phyloP scores from a whole-genome alignment of 1,140 invertebrate genomes.

The Drosophila athabasca region DNA sequence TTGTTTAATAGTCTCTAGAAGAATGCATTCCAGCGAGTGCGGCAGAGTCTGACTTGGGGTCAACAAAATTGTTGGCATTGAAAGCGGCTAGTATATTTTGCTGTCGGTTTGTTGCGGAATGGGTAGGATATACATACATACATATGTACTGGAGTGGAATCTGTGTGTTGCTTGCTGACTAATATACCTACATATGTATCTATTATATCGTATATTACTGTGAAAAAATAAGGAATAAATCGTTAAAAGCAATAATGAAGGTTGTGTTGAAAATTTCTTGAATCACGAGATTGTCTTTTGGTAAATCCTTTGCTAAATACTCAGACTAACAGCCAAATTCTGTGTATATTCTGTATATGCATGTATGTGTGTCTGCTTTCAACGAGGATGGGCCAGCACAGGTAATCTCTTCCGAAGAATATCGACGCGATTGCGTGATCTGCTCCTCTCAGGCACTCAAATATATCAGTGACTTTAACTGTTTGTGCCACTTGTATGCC shows the following conservation, averaged over 20 bases:
- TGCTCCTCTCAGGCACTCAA: slow-evolving; percentile 35
- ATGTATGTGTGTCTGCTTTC: neutral
- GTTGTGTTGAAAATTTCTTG: too few relatives aligned
- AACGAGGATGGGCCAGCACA: neutral
- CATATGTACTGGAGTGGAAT: too few relatives aligned
- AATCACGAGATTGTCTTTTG: too few relatives aligned
- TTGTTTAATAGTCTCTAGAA: slow-evolving; percentile 50
- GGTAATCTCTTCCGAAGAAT: slow-evolving; percentile 3
- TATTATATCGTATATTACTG: too few relatives aligned
- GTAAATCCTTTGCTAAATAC: too few relatives aligned
- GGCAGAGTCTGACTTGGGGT: slow-evolving; percentile 23
- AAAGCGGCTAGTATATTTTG: slow-evolving; percentile 22
- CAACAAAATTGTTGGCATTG: slow-evolving; percentile 28
- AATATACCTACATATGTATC: too few relatives aligned
- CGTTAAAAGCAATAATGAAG: too few relatives aligned
- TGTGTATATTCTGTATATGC: too few relatives aligned
- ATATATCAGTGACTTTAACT: slow-evolving; percentile 56
- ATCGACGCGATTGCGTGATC: slow-evolving; percentile 44
- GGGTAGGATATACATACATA: neutral
- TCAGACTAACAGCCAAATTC: too few relatives aligned
- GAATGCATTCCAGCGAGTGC: slow-evolving; percentile 49
- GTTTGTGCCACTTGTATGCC: slow-evolving; percentile 65
- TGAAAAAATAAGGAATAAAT: too few relatives aligned
- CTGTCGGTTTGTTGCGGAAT: neutral
- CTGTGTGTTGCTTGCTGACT: too few relatives aligned